Percentiles rank a stretch among this genome's conserved stretches.
Evolutionary conservation across 2,113 vertebrate species (phyloP).

Genomic region (Salvelinus namaycush): DNA sequence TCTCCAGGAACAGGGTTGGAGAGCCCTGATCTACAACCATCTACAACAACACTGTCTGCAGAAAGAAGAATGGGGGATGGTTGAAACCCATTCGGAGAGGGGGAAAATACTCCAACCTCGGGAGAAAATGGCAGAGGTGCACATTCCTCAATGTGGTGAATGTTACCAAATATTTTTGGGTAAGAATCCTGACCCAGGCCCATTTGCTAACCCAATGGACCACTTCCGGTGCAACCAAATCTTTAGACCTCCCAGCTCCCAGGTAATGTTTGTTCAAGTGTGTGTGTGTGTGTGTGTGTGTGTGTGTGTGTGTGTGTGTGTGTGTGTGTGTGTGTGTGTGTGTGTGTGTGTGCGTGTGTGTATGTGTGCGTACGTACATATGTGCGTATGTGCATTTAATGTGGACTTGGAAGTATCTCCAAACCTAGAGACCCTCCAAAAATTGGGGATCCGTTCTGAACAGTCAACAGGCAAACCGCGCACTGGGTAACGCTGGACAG

Average conservation of each 20-base stretch:
- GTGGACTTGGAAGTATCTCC: conserved; percentile 23
- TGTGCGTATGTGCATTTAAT: neutral
- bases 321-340: neutral
- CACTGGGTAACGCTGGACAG: conserved; percentile 9
- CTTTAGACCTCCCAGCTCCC: conserved; percentile 55
- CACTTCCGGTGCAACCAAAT: conserved; percentile 29
- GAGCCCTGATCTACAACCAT: too few species aligned
- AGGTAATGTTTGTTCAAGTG: conserved; percentile 10
- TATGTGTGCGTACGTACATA: too few species aligned
- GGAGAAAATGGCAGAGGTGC: conserved; percentile 34
- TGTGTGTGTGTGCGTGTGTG: too few species aligned
- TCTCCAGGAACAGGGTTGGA: too few species aligned
- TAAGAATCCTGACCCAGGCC: conserved; percentile 46
- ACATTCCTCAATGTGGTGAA: conserved; percentile 43
- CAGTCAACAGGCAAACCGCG: conserved; percentile 20
- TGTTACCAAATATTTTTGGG: conserved; percentile 45
- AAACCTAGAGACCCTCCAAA: conserved; percentile 33
- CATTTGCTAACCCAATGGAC: conserved; percentile 49
- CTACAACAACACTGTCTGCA: too few species aligned
- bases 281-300: conserved; percentile 1
- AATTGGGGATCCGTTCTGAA: conserved; percentile 22
- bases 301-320: neutral
- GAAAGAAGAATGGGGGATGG: conserved; percentile 15
- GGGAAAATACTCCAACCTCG: conserved; percentile 30
- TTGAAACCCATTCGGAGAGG: neutral